Evolutionary conservation across 2,797 vertebrate genomes (phyloP), one percentile per base, ranked within the genome.

Genomic region (Dicrostonyx torquatus): DNA sequence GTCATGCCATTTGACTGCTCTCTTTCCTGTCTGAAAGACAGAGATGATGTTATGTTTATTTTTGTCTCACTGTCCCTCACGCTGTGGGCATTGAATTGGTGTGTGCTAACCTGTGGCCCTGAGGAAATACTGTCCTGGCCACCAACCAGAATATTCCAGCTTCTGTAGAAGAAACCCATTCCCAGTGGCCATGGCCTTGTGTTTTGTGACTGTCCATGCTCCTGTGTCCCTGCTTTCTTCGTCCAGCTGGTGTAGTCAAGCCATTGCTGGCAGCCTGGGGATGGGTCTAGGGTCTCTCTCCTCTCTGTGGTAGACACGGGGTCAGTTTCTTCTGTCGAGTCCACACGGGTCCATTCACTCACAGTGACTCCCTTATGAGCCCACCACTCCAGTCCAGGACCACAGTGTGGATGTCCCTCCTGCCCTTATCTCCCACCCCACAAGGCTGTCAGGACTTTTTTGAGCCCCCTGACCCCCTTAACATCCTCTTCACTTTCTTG

Each of bases 1-100:
- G 45, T 70, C 24, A 0, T 6, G 13, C 8, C 15, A n/a, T 37
- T 68, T 17, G 64, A n/a, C 20, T 26, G 34, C 1, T 0, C 15
- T 48, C 40, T 34, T 66, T 66, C 11, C 60, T 1, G 5, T n/a
- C 34, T 10, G 34, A 70, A 50, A 70, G 83, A 26, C 45, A 53
- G 62, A 26, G 43, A 50, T 3, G 0, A 29, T 37, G 20, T 11
- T n/a, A 50, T 0, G 6, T 26, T 70, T 70, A 37, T 15, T 70
- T 70, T 68, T 4, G 40, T 83, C 31, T 83, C 15, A 4, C 15
- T 6, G 26, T 62, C n/a, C 5, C 60, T 45, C 15, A 45, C 17
- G 9, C 18, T 2, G 40, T 34, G 20, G 17, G 10, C 60, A 14
- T 20, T 24, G 2, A 48, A 18, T n/a, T 26, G 72, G 72, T 73